A percentile compares a stretch with the other conserved stretches of the same genome.
Evolutionary conservation across 2,113 vertebrate species (phyloP).

Genomic region (Hemiprocne comata): DNA sequence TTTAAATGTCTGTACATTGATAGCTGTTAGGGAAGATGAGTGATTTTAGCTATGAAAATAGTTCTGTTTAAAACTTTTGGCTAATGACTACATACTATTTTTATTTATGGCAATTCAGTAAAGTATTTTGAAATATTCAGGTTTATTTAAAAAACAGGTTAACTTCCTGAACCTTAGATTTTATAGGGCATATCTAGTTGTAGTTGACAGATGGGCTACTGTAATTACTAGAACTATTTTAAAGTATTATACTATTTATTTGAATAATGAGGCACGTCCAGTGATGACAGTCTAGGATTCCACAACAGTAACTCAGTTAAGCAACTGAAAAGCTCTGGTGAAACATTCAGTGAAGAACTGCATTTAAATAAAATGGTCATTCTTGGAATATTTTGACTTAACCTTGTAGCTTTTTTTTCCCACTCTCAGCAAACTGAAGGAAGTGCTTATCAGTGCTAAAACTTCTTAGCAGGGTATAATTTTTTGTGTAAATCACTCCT

Average conservation of each 20-base stretch:
- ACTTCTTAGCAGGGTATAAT: not conserved
- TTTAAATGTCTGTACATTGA: not conserved
- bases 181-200: not conserved
- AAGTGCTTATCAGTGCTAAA: not conserved
- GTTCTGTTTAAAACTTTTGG: not conserved
- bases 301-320: not conserved
- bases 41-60: not conserved
- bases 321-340: not conserved
- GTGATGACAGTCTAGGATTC: not conserved
- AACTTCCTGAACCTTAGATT: not conserved
- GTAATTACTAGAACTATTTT: not conserved
- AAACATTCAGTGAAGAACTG: not conserved
- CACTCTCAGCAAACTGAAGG: not conserved
- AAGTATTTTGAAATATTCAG: not conserved
- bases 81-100: not conserved
- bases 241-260: not conserved
- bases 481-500: not conserved
- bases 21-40: not conserved
- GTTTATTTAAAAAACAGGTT: not conserved
- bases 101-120: not conserved
- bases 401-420: not conserved
- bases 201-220: not conserved
- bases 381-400: not conserved
- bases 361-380: not conserved
- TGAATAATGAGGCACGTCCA: not conserved